These are phyloP conservation scores for Mormyrus proboscirostris DNA, from an alignment of 2,797 vertebrate genomes.

Conservation along the genomic window DNA sequence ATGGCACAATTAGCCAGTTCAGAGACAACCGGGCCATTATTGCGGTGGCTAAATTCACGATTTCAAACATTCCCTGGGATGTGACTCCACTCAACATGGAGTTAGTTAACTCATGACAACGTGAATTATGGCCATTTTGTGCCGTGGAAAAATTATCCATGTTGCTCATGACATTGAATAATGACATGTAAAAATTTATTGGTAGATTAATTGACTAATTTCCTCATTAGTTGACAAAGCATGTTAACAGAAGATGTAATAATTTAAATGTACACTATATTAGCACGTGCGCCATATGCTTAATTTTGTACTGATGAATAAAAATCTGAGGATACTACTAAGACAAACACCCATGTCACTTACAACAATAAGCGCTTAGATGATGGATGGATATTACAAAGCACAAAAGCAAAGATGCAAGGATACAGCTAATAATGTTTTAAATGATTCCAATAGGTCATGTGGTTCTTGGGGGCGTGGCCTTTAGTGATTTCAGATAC, in stretches of 20 bases:
- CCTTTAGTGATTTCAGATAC: slow-evolving; percentile 22
- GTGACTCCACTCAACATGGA: slow-evolving; percentile 48
- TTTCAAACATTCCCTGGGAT: not conserved
- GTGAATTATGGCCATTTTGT: slow-evolving; percentile 63
- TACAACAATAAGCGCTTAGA: not conserved
- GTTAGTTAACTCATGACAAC: slow-evolving; percentile 44
- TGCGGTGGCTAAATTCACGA: not conserved
- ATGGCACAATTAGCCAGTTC: not conserved
- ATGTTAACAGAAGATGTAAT: not conserved
- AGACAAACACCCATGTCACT: not conserved
- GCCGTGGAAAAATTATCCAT: slow-evolving; percentile 55
- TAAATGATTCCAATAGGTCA: not conserved
- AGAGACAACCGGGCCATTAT: not conserved
- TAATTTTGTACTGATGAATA: not conserved
- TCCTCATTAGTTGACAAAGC: not conserved
- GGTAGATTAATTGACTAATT: not conserved
- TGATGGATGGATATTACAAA: not conserved
- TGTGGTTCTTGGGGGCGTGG: not conserved
- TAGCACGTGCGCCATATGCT: not conserved
- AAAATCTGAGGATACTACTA: not conserved
- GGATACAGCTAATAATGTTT: not conserved
- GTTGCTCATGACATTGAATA: slow-evolving; percentile 49
- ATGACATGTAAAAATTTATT: not conserved
- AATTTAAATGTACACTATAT: not conserved
- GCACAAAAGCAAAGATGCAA: not conserved